A percentile compares a stretch with the other conserved stretches of the same genome.
Evolutionary conservation across 1,140 invertebrate genomes (phyloP).

Genomic region (Trichonephila clavata): DNA sequence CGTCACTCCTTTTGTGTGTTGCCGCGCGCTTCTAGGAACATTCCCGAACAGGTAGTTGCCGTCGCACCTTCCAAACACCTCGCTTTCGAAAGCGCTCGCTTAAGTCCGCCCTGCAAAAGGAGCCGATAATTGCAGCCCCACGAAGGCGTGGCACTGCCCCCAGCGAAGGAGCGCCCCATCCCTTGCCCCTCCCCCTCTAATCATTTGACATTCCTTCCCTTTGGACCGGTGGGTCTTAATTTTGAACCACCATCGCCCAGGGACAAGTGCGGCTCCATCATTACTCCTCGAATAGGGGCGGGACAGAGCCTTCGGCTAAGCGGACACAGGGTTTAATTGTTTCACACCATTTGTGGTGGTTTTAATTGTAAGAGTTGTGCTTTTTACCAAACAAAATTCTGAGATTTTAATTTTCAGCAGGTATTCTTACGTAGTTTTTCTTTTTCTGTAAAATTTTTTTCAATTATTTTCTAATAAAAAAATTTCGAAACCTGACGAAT

Average conservation of each 20-base stretch:
- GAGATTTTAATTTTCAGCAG: too few species aligned
- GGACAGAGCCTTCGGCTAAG: too few species aligned
- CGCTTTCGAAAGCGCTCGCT: not conserved
- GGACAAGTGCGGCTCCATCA: not conserved
- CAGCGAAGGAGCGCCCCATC: not conserved
- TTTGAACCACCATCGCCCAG: not conserved
- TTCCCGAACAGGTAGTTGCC: conserved; percentile 13
- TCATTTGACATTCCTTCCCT: not conserved
- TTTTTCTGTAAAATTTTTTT: too few species aligned
- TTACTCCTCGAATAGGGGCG: not conserved
- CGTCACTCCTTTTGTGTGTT: not conserved
- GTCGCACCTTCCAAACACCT: not conserved
- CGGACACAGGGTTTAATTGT: too few species aligned
- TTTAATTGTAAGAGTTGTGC: too few species aligned
- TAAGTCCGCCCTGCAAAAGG: conserved; percentile 1
- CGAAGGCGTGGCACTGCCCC: not conserved
- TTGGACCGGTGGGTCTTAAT: not conserved
- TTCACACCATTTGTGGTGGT: too few species aligned
- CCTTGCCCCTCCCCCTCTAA: not conserved
- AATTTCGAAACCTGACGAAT: too few species aligned
- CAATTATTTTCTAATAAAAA: too few species aligned
- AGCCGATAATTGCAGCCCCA: not conserved
- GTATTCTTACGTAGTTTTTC: too few species aligned
- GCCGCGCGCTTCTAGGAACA: not conserved
- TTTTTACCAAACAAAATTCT: too few species aligned